These are phyloP conservation scores for Porphyrio hochstetteri DNA, from an alignment of 2,113 vertebrate species.

Conservation along the genomic window DNA sequence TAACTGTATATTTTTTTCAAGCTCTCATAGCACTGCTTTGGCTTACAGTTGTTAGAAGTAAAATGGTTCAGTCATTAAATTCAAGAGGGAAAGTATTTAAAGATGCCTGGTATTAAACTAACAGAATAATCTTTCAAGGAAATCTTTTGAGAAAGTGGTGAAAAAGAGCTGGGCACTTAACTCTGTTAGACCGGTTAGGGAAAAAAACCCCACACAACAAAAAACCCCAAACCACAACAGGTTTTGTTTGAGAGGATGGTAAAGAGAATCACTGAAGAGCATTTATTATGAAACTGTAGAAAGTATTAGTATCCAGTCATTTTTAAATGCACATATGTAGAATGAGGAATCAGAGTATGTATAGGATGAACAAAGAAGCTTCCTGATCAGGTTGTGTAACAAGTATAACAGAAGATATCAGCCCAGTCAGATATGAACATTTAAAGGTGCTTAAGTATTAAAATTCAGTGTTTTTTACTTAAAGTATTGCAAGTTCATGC, in stretches of 20 bases:
- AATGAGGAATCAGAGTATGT: not conserved
- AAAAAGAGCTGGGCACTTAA: conserved; percentile 65
- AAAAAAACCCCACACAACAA: not conserved
- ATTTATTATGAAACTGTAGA: not conserved
- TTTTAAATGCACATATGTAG: not conserved
- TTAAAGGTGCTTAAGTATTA: not conserved
- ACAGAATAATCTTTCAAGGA: conserved; percentile 31
- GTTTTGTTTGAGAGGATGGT: not conserved
- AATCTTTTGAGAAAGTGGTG: conserved; percentile 38
- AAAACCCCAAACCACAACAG: not conserved
- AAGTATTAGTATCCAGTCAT: not conserved
- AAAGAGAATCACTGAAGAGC: not conserved
- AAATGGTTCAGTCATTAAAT: conserved; percentile 33
- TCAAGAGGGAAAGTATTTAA: conserved; percentile 10
- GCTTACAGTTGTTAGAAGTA: conserved; percentile 16
- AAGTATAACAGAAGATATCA: not conserved
- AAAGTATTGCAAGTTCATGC: not conserved
- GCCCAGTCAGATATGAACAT: not conserved
- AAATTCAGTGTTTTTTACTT: not conserved
- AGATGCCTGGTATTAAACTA: conserved; percentile 23
- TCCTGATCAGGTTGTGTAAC: not conserved
- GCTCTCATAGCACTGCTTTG: conserved; percentile 62
- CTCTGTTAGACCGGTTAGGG: conserved; percentile 36
- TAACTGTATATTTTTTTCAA: conserved; percentile 39
- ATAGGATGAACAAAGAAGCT: not conserved